Percentiles rank a stretch among this genome's conserved stretches.
phyloP scores from a whole-genome alignment of 2,113 vertebrate genomes.

The Malurus melanocephalus region DNA sequence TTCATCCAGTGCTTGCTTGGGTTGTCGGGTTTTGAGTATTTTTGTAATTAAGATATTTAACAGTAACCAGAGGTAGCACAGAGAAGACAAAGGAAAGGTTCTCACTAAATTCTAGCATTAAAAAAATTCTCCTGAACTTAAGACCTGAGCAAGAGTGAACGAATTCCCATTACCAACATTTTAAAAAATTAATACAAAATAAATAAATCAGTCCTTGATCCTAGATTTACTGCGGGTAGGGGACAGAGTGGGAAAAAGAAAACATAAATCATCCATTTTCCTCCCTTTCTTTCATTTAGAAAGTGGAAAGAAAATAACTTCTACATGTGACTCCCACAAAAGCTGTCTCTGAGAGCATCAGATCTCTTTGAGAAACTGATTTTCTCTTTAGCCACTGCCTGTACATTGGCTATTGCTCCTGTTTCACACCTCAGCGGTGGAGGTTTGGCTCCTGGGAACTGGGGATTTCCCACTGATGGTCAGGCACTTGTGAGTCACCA shows the following conservation, averaged over 20 bases:
- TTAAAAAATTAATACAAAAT: not conserved
- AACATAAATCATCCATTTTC: not conserved
- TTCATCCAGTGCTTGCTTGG: not conserved
- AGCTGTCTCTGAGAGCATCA: not conserved
- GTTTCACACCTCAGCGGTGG: accelerated
- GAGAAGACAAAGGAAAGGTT: not conserved
- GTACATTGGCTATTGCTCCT: not conserved
- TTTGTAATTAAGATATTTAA: not conserved
- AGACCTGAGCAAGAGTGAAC: not conserved
- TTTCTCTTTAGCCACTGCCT: not conserved
- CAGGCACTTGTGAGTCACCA: not conserved
- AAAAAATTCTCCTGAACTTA: not conserved
- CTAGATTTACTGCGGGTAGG: not conserved
- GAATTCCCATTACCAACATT: not conserved
- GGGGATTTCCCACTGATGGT: not conserved
- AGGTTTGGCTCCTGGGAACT: not conserved
- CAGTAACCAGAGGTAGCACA: not conserved
- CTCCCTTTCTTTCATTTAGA: not conserved
- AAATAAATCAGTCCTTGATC: not conserved
- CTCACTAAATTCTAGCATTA: not conserved
- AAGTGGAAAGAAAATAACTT: not conserved
- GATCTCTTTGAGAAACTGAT: not conserved
- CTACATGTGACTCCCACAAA: not conserved
- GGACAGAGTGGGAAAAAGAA: not conserved
- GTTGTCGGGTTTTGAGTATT: not conserved